Evolutionary conservation across 2,888 invertebrate genomes (phyloP).

Genomic region (Pheosia tremula): DNA sequence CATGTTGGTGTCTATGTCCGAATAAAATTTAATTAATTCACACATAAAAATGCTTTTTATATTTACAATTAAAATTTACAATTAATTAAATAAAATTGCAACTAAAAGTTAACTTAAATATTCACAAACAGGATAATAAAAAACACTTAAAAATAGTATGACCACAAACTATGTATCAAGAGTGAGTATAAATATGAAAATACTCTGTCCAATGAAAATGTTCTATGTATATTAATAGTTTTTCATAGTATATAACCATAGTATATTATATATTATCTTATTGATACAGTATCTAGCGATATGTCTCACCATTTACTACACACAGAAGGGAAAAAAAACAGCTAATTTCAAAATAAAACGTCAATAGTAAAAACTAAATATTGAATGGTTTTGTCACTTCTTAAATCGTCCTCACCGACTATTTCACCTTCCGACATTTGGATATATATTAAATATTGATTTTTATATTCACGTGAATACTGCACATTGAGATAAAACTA

Average conservation of each 20-base stretch:
- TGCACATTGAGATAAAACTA: no score
- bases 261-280: conserved; percentile 51
- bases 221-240: conserved; percentile 7
- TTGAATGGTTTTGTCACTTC: conserved; percentile 23
- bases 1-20: no score
- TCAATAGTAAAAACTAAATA: conserved; percentile 35
- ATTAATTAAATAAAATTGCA: no score
- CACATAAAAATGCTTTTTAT: no score
- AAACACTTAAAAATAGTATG: no score
- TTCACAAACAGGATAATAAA: no score
- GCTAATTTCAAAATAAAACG: conserved; percentile 61
- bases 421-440: conserved; percentile 3
- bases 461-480: no score
- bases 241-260: conserved; percentile 7
- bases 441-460: no score
- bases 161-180: no score
- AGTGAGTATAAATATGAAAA: conserved; percentile 7
- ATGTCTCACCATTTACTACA: conserved; percentile 80
- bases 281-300: conserved; percentile 75
- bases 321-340: conserved; percentile 59
- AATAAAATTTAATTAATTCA: no score
- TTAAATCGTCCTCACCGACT: conserved; percentile 22
- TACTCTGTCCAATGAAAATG: conserved; percentile 7
- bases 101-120: no score
- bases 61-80: no score